phyloP scores from a whole-genome alignment of 2,888 invertebrate genomes.

The Orgyia antiqua region DNA sequence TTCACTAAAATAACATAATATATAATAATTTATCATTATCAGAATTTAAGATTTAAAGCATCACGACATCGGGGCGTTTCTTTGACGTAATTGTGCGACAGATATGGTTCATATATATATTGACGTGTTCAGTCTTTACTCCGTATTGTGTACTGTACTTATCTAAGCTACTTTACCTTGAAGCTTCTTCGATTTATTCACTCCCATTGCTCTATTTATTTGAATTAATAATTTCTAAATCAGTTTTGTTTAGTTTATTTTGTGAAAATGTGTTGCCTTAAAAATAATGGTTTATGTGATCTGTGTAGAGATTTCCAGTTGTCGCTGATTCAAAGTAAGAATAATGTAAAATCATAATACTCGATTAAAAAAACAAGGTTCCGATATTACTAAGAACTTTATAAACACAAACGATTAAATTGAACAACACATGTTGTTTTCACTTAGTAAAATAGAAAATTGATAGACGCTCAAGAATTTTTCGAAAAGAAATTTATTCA shows the following conservation, averaged over 20 bases:
- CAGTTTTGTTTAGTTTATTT: conserved; percentile 11
- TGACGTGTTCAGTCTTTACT: conserved; percentile 55
- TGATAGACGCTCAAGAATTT: too few species aligned
- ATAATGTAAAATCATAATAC: neutral
- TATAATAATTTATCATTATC: too few species aligned
- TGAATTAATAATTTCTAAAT: conserved; percentile 26
- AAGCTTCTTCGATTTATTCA: conserved; percentile 58
- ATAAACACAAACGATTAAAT: too few species aligned
- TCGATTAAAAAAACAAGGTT: too few species aligned
- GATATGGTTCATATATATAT: conserved; percentile 73
- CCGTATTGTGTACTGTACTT: conserved; percentile 70
- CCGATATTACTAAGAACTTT: too few species aligned
- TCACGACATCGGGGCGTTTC: conserved; percentile 70
- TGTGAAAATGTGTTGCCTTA: conserved; percentile 67
- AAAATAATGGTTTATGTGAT: conserved; percentile 66
- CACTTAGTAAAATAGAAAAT: too few species aligned
- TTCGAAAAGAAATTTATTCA: too few species aligned
- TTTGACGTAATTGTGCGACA: conserved; percentile 73
- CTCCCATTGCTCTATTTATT: conserved; percentile 43
- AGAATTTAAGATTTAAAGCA: conserved; percentile 64
- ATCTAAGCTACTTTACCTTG: conserved; percentile 74
- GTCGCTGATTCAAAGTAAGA: conserved; percentile 65
- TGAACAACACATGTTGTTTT: too few species aligned
- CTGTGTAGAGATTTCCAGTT: conserved; percentile 69
- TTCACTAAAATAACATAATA: too few species aligned